Base-by-base conservation (phyloP, 2,113 vertebrate genomes). In the Aspiorhynchus laticeps region DNA sequence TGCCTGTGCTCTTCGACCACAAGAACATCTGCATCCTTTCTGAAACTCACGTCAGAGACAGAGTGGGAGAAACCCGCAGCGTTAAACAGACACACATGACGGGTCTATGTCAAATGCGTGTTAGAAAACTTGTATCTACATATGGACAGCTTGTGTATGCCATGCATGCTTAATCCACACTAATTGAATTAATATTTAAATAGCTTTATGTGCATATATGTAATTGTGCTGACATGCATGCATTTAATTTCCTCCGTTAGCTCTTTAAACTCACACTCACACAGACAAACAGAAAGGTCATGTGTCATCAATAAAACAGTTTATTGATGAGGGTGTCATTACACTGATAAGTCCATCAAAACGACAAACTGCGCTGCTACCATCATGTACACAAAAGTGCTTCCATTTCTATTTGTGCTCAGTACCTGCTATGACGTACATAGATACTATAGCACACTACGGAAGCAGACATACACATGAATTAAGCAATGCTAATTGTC, bases 21-120 rank as follows among this genome's bases (percentile, higher is more conserved):
- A 90, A 88, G 90, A 87, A 86, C 91, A 91, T 90, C 91, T 91
- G 89, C 88, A 88, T 89, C 89, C 88, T 89, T 79, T 88, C 79
- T 83, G 85, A 91, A 89, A 89, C 88, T 86, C 67, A 83, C 63
- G 83, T 88, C 78, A 88, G n/a, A 88, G 82, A 86, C 88, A 46
- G 81, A 89, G 84, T 79, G 51, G 83, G 85, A 89, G 87, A 48
- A 63, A 83, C 80, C 73, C 84, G 26, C 80, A 86, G 87, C 14
- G 46, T 63, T 53, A 88, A 63, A 76, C 78, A 82, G 76, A 80
- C 80, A 85, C 59, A 53, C 53, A 75, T 46, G 46, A 80, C 41
- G 31, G 43, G 51, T 43, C 31, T 17, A 8, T 51, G 53, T 75
- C 31, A 87, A 48, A 69, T 71, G 21, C 12, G 67, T 33, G 69